Evolutionary conservation across 2,113 vertebrate genomes (phyloP).

Genomic region (Onychorhynchus coronatus): DNA sequence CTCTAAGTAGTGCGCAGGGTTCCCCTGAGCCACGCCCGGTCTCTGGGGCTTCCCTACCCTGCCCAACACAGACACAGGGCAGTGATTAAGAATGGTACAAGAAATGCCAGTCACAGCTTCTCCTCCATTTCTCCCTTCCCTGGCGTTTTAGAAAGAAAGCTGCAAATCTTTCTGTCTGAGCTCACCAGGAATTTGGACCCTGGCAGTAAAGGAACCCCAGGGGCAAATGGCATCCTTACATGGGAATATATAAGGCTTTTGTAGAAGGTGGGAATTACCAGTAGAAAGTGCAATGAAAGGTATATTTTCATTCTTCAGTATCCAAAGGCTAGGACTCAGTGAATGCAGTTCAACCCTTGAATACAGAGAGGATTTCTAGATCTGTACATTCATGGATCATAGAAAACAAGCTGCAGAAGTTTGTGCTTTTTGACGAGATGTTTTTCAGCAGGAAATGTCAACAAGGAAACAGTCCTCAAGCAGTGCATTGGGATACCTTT

Average conservation of each 20-base stretch:
- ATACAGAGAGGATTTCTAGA: not conserved
- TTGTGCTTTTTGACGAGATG: not conserved
- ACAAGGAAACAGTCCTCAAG: not conserved
- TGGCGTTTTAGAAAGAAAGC: not conserved
- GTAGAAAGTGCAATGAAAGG: not conserved
- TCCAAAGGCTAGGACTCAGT: not conserved
- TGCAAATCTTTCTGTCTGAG: not conserved
- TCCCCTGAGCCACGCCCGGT: not conserved
- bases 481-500: not conserved
- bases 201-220: not conserved
- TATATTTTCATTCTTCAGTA: not conserved
- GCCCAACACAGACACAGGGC: not conserved
- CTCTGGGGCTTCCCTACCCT: not conserved
- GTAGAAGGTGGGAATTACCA: not conserved
- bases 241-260: not conserved
- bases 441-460: not conserved
- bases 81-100: not conserved
- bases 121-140: not conserved
- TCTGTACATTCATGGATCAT: not conserved
- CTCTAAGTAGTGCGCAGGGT: not conserved
- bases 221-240: not conserved
- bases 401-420: not conserved
- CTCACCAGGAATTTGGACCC: not conserved
- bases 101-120: not conserved
- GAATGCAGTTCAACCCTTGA: not conserved